Conservation (phyloP, 2,113 vertebrate species). For the Gallinago media region DNA sequence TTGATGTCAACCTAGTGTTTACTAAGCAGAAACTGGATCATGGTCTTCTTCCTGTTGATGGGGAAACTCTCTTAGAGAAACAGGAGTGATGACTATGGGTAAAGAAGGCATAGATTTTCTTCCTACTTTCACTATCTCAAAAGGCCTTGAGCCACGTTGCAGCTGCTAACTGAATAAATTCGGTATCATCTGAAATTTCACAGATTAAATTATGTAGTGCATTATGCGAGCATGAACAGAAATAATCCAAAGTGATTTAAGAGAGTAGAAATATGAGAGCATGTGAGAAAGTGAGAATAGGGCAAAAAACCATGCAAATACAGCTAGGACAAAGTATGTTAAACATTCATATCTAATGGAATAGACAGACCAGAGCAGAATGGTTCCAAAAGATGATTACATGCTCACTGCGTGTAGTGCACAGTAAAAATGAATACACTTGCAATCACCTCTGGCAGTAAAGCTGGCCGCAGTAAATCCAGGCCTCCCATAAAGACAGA, state of each 20-base stretch:
- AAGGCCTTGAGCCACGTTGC: neutral
- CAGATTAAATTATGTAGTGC: neutral
- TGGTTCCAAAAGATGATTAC: neutral
- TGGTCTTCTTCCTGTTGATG: neutral
- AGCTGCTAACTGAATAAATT: neutral
- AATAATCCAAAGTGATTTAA: constrained; percentile 2
- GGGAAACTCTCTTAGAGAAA: neutral
- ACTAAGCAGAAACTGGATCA: neutral
- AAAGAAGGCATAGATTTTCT: neutral
- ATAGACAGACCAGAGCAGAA: neutral
- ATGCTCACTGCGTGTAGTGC: neutral
- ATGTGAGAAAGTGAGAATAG: neutral
- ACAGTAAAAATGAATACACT: neutral
- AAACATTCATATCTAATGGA: neutral
- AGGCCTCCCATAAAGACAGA: constrained; percentile 5
- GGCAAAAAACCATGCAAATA: neutral
- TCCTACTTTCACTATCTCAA: neutral
- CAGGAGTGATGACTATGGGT: neutral
- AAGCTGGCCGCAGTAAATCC: constrained; percentile 23
- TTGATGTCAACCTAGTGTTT: neutral
- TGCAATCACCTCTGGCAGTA: neutral
- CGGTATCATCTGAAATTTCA: neutral
- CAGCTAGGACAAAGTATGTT: neutral
- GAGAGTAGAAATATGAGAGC: neutral
- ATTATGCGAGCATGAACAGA: neutral